Evolutionary conservation across 2,797 vertebrate species (phyloP).

Genomic region (Labeo calbasu): DNA sequence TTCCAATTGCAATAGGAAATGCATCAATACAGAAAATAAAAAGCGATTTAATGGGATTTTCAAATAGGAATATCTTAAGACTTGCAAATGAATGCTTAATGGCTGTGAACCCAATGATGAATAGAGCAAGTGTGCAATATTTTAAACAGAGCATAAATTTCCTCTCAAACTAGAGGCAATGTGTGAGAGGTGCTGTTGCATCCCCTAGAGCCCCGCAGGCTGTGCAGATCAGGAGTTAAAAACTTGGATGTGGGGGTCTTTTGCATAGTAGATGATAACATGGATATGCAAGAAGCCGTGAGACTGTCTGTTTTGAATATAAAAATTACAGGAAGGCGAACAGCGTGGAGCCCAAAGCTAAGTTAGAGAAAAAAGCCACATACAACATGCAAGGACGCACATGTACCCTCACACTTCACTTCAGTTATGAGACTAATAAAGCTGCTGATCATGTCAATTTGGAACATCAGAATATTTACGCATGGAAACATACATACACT

Average conservation of each 20-base stretch:
- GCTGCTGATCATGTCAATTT: not conserved
- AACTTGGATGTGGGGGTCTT: not conserved
- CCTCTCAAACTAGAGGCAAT: constrained; percentile 20
- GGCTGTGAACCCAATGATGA: constrained; percentile 28
- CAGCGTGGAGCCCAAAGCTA: not conserved
- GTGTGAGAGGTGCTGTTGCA: not conserved
- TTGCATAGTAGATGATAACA: constrained; percentile 29
- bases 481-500: not conserved
- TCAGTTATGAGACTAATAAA: constrained; percentile 20
- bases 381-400: not conserved
- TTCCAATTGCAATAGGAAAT: not conserved
- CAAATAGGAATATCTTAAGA: not conserved
- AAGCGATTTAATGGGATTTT: not conserved
- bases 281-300: not conserved
- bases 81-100: constrained; percentile 39
- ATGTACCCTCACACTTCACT: not conserved
- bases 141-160: constrained; percentile 43
- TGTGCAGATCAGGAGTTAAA: constrained; percentile 28
- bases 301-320: not conserved
- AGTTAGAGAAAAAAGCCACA: not conserved
- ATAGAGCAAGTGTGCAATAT: constrained; percentile 31
- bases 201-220: not conserved
- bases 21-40: constrained; percentile 12
- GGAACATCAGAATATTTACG: constrained; percentile 1
- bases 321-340: not conserved